A percentile compares a stretch with the other conserved stretches of the same genome.
phyloP scores from a whole-genome alignment of 2,888 invertebrate genomes.

The Drosophila quinaria region DNA sequence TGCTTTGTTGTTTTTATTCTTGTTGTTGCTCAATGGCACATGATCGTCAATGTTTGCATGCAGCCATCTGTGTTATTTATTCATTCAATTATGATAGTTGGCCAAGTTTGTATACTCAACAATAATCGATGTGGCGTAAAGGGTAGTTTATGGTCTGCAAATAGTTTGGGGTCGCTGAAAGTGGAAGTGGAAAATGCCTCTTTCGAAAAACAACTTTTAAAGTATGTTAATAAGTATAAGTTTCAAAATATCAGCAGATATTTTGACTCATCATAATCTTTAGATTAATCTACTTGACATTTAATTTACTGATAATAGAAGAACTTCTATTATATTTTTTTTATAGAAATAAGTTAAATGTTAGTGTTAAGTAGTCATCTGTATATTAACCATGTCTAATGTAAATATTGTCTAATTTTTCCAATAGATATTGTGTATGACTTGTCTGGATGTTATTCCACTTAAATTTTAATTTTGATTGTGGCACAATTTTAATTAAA shows the following conservation, averaged over 20 bases:
- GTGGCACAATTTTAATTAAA: constrained; percentile 17
- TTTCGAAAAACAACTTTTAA: no score
- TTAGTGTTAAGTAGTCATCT: background rate
- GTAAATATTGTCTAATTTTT: background rate
- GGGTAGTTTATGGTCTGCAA: background rate
- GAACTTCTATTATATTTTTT: no score
- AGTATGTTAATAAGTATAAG: background rate
- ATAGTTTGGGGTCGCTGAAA: background rate
- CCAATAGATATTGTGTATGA: background rate
- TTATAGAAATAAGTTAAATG: no score
- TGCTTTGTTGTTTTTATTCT: constrained; percentile 6
- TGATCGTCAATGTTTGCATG: constrained; percentile 30
- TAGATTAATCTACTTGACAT: background rate
- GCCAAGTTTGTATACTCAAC: constrained; percentile 7
- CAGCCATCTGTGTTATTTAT: constrained; percentile 41
- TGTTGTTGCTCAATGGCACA: constrained; percentile 27
- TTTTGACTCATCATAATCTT: background rate
- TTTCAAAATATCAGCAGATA: background rate
- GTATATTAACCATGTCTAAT: background rate
- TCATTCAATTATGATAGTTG: constrained; percentile 36
- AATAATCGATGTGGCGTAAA: constrained; percentile 2
- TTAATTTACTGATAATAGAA: no score
- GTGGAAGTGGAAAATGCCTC: no score
- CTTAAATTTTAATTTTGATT: constrained; percentile 13
- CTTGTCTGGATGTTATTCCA: background rate